These are phyloP conservation scores for Laticauda laticaudata DNA, from an alignment of 2,113 vertebrate species.

Conservation along the genomic window DNA sequence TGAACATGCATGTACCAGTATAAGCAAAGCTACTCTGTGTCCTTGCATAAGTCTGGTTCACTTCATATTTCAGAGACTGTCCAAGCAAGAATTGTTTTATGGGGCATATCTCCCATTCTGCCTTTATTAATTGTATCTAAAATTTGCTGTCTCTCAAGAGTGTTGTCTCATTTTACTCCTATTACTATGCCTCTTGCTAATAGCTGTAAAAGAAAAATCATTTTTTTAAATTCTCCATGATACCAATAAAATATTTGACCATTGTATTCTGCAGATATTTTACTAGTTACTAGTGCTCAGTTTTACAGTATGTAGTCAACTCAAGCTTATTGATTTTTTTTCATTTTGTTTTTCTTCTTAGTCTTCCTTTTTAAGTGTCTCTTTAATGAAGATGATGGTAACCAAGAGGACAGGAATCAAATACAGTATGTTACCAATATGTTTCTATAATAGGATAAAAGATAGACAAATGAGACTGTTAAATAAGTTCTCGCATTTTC, in stretches of 20 bases:
- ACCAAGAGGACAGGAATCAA: conserved; percentile 27
- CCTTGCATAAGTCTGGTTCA: not conserved
- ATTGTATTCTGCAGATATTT: not conserved
- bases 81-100: not conserved
- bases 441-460: conserved; percentile 42
- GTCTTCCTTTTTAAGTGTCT: not conserved
- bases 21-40: not conserved
- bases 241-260: not conserved
- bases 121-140: not conserved
- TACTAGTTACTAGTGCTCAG: not conserved
- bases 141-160: not conserved
- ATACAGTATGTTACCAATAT: conserved; percentile 33
- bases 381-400: not conserved
- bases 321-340: not conserved
- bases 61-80: not conserved
- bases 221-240: not conserved
- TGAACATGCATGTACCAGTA: not conserved
- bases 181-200: not conserved
- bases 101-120: not conserved
- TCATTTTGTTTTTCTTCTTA: not conserved
- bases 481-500: conserved; percentile 53
- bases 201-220: not conserved
- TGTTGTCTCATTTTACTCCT: not conserved
- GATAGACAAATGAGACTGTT: conserved; percentile 56
- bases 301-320: not conserved